phyloP scores from a whole-genome alignment of 2,113 vertebrate species.

The Thymallus thymallus region DNA sequence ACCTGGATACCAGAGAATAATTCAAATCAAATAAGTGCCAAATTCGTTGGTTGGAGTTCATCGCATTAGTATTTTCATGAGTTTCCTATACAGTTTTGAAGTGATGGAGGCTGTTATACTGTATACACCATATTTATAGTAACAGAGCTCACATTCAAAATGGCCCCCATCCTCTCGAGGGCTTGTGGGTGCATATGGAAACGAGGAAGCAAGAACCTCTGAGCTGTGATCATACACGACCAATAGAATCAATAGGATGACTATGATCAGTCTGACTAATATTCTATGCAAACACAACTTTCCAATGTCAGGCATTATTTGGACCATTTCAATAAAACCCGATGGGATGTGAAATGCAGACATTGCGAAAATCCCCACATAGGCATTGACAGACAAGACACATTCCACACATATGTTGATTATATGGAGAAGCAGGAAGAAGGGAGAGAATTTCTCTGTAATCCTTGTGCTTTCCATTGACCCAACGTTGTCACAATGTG shows the following conservation, averaged over 20 bases:
- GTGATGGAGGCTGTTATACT: background rate
- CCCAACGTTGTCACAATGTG: slow-evolving; percentile 81
- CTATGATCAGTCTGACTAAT: background rate
- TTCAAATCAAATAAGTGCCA: background rate
- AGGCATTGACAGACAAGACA: slow-evolving; percentile 41
- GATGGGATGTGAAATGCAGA: slow-evolving; percentile 38
- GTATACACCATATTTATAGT: background rate
- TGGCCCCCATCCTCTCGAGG: slow-evolving; percentile 36
- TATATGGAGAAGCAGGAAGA: slow-evolving; percentile 43
- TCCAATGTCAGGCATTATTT: slow-evolving; percentile 19
- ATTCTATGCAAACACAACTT: slow-evolving; percentile 45
- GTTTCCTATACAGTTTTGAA: slow-evolving; percentile 12
- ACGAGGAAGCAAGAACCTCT: slow-evolving; percentile 22
- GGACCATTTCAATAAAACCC: background rate
- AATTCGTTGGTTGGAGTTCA: slow-evolving; percentile 4
- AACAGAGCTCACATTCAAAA: slow-evolving; percentile 36
- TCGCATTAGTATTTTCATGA: background rate
- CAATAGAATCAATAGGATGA: slow-evolving; percentile 41
- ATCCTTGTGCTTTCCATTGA: slow-evolving; percentile 52
- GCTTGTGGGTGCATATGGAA: slow-evolving; percentile 28
- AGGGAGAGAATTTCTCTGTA: slow-evolving; percentile 46
- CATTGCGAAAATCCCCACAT: slow-evolving; percentile 64
- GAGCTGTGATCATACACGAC: slow-evolving; percentile 29
- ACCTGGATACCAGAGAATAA: slow-evolving; percentile 9
- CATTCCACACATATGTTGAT: slow-evolving; percentile 41